phyloP scores from a whole-genome alignment of 1,140 invertebrate genomes.

The Neotoxoptera formosana region DNA sequence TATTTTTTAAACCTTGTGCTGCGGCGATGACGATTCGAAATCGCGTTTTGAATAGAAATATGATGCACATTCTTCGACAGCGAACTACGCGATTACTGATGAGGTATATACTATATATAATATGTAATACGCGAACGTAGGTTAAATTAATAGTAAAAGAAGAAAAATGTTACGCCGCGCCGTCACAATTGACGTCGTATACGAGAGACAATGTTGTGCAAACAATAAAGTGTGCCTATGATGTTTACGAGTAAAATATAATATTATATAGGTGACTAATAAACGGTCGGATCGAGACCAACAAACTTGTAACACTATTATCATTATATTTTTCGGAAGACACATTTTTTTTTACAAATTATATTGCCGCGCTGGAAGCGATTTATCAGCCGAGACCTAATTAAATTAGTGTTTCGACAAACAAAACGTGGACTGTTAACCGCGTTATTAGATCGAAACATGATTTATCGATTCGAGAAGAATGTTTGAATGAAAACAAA shows the following conservation, averaged over 20 bases:
- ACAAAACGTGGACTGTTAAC: not conserved
- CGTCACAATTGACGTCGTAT: conserved; percentile 6
- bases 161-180: not conserved
- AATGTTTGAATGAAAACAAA: not conserved
- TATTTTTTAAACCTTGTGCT: not conserved
- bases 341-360: not conserved
- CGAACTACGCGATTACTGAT: not conserved
- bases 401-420: not conserved
- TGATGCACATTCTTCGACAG: not conserved
- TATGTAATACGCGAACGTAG: not conserved
- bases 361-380: not conserved
- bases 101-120: not conserved
- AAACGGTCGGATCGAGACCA: not conserved
- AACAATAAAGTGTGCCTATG: not conserved
- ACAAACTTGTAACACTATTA: not conserved
- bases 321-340: not conserved
- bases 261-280: not conserved
- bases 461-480: not conserved
- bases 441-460: not conserved
- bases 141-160: not conserved
- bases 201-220: not conserved
- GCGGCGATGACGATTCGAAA: conserved; percentile 22
- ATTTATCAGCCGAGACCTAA: not conserved
- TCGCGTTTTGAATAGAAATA: conserved; percentile 21
- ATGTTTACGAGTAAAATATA: not conserved